Base-by-base conservation (phyloP, 2,113 vertebrate species). In the Sylvia atricapilla region DNA sequence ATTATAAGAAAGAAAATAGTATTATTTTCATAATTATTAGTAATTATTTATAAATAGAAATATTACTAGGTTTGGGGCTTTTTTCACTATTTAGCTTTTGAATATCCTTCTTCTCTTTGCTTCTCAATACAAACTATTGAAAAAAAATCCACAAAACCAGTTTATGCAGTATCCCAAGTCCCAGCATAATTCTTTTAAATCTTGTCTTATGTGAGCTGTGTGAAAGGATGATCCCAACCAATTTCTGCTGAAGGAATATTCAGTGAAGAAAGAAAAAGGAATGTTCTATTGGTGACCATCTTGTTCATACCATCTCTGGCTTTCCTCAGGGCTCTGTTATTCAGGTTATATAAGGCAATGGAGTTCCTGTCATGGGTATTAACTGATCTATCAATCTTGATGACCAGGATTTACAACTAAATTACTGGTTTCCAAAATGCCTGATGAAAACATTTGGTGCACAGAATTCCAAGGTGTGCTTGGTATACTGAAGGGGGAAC, bases 91-190 rank as follows among this genome's bases (percentile, higher is more conserved):
- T 63, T 58, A 72, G 5, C 25, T 79, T 86, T 79, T 31, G 2
- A 64, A 53, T 72, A 50, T 24, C 15, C 33, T 58, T 31, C 11
- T 72, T 58, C 47, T 46, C 2, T 41, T 82, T 88, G 8, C 16
- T 81, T 78, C 25, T 78, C 39, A n/a, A 2, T 69, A 11, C 11
- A 33, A 50, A 84, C 12, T 35, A 43, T 14, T 5, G 12, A 10
- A 2, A 17, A 35, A 63, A 80, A 19, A 0, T 0, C 6, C 3
- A 0, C 6, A 22, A 27, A 43, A 84, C 28, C 5, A 35, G 4
- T 67, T 81, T 22, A 19, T 44, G 16, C 33, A 53, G 30, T 41
- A 7, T 76, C 28, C 63, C 13, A 72, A 25, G 7, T 83, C 20
- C 30, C 35, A 83, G 3, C 7, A 25, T 13, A 58, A 53, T 17